Percentiles rank a stretch among this genome's conserved stretches.
Conservation (phyloP, 2,113 vertebrate genomes). For the Scytalopus superciliaris region DNA sequence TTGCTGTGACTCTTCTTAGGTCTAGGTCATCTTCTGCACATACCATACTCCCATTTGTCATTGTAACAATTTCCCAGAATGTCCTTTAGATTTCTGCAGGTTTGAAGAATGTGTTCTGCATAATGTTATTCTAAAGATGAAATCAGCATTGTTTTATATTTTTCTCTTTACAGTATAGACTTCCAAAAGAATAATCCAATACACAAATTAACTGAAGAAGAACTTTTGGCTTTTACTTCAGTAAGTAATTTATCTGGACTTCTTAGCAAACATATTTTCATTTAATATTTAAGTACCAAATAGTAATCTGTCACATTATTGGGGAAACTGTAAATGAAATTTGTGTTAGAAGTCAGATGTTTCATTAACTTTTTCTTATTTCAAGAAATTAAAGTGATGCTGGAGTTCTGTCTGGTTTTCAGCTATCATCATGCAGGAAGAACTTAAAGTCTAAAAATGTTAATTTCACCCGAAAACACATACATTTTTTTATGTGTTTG, state of each 20-base stretch:
- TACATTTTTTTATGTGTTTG: not conserved
- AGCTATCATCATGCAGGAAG: not conserved
- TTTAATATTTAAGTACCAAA: not conserved
- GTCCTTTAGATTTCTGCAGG: not conserved
- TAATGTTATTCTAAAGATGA: not conserved
- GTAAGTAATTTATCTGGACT: conserved; percentile 75
- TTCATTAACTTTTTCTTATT: not conserved
- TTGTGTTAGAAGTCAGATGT: not conserved
- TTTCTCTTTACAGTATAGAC: conserved; percentile 80
- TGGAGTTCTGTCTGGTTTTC: not conserved
- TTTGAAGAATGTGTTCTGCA: not conserved
- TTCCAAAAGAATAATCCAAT: conserved; percentile 94
- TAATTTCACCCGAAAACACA: not conserved
- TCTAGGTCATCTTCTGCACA: not conserved
- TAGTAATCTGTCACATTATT: not conserved
- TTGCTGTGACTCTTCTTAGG: not conserved
- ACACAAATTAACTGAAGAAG: conserved; percentile 92
- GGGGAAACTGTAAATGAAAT: not conserved
- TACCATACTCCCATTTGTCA: not conserved
- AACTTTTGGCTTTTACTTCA: conserved; percentile 90
- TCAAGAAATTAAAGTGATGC: not conserved
- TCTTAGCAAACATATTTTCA: not conserved
- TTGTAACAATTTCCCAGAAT: not conserved
- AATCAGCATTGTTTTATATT: not conserved
- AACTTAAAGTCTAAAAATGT: not conserved